Evolutionary conservation across 1,140 invertebrate genomes (phyloP), one percentile per base, ranked within the genome.

Genomic region (Drosophila rufa): DNA sequence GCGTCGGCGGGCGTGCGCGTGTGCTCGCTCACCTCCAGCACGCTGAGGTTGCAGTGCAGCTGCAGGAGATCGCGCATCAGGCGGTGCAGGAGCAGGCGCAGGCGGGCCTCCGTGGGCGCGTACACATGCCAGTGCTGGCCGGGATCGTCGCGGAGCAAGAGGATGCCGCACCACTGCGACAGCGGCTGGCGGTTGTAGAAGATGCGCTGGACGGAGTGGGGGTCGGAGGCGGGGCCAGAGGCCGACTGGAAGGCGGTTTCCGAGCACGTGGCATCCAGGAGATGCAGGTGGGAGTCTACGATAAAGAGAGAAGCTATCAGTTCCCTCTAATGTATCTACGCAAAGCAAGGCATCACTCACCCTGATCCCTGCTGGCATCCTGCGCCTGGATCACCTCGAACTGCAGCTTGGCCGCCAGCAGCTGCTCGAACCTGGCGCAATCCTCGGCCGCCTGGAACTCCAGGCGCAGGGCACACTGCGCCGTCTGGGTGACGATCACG

Each of bases 41-140:
- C 30, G 0, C 33, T 47, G 14, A 85, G 33, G 14, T 81, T 85
- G 53, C 82, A 85, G 48, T 81, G 56, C 48, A 85, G 46, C 46
- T 74, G 69, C n/a, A 85, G 68, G 12, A 90, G 57, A 69, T 90
- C 79, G 7, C 55, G 48, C n/a, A 46, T 50, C 25, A 85, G 47
- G 0, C 70, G 79, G 3, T 75, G 71, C 25, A 82, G 12, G 7
- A 90, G n/a, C 12, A 90, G 50, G 17, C 61, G 27, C 5, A 90
- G 12, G 14, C 75, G 75, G 9, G 53, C 46, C 3, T 76, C 15
- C 5, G 53, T 90, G 15, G n/a, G 22, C 3, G 81, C 86, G 43
- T 90, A 90, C 1, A 90, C 50, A 6, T 82, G 70, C 86, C 85
- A 90, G 11, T 55, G 51, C 51, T 82, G 33, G 4, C 61, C 64